A percentile compares a stretch with the other conserved stretches of the same genome.
phyloP scores from a whole-genome alignment of 2,113 vertebrate species.

The Ptilonorhynchus violaceus region DNA sequence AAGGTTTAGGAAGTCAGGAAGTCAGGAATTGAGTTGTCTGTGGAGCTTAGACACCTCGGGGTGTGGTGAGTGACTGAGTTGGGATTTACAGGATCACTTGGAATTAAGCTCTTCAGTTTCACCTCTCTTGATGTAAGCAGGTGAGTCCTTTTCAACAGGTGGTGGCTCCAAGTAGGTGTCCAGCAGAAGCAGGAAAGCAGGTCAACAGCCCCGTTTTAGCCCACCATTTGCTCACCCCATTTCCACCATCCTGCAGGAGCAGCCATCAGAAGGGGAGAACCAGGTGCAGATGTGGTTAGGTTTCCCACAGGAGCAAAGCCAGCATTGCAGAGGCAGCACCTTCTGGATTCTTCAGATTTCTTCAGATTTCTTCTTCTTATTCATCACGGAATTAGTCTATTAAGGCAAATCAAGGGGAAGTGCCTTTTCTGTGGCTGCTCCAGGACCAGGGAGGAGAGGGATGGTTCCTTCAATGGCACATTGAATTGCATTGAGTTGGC shows the following conservation, averaged over 20 bases:
- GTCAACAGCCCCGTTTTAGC: background rate
- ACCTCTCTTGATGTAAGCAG: background rate
- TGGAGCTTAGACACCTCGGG: background rate
- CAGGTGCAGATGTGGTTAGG: background rate
- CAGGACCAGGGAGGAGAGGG: background rate
- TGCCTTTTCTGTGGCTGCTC: background rate
- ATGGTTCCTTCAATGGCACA: accelerated
- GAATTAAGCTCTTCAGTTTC: background rate
- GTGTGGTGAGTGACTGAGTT: background rate
- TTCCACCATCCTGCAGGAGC: background rate
- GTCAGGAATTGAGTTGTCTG: background rate
- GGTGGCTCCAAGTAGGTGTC: background rate
- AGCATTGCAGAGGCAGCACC: background rate
- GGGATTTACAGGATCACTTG: background rate
- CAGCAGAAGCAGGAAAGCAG: background rate
- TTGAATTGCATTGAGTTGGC: background rate
- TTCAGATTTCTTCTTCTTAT: background rate
- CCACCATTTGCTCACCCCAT: background rate
- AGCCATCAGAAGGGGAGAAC: background rate
- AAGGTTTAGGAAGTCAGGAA: background rate
- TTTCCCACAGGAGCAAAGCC: background rate
- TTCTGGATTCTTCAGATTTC: background rate
- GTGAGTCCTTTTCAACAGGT: background rate
- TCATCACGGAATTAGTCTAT: background rate
- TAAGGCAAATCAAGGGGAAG: background rate